Evolutionary conservation across 2,888 invertebrate genomes (phyloP), one percentile per base, ranked within the genome.

Genomic region (Drosophila algonquin): DNA sequence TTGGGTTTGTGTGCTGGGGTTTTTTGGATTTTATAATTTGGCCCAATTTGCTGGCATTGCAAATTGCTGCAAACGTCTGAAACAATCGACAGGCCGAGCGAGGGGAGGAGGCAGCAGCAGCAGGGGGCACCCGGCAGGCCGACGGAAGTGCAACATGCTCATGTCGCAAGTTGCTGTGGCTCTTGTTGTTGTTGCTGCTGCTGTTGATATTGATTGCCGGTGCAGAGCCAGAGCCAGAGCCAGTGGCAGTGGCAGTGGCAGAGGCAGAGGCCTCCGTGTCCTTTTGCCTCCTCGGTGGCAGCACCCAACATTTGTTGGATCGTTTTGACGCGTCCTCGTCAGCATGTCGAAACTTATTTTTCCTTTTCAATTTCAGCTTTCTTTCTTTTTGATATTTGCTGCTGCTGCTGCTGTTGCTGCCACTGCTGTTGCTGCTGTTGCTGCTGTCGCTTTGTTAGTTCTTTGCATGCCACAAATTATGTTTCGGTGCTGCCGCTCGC

Each of bases 401-500:
- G 18, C 18, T 18, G 18, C 18, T 18, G 18, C 18, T 18, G 18
- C n/a, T n/a, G 27, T 7, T 27, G 27, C 30, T 57, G 44, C 32
- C 69, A 21, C 35, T 57, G 47, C 18, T 30, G n/a, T 32, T 57
- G 44, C 32, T 69, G n/a, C 50, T 73, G 45, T 63, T 35, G 12
- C 35, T 14, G 40, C 77, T 77, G 80, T 80, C 80, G 80, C 78
- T 83, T 80, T 89, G 89, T 88, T 88, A 76, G 83, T 79, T 87
- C 87, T 80, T 89, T 89, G 87, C 89, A 85, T 85, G 85, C 87
- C 89, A 77, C 85, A 85, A 89, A 87, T 89, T 84, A 84, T 85
- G 87, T 69, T 71, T 51, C 21, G 57, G 55, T 57, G 16, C 56
- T 48, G 57, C 63, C 63, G 16, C 24, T 14, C 35, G 14, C 54